Evolutionary conservation across 2,888 invertebrate species (phyloP).

Genomic region (Lithophane socia): DNA sequence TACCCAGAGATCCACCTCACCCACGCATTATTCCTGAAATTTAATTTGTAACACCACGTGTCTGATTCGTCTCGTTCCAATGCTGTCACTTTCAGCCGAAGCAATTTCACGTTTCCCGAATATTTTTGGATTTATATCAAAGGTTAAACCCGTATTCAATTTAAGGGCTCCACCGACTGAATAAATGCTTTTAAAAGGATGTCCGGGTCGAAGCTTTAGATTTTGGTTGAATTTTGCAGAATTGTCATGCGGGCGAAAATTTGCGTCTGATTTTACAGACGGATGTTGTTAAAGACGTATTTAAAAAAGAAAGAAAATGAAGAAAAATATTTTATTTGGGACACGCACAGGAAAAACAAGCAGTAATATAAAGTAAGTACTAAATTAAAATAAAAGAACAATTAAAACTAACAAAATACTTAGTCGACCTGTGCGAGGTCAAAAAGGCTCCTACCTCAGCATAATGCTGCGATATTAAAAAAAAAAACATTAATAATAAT

Average conservation of each 20-base stretch:
- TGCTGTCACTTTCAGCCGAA: constrained; percentile 71
- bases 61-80: constrained; percentile 59
- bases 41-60: constrained; percentile 63
- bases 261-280: neutral
- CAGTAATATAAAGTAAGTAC: no score
- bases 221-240: constrained; percentile 12
- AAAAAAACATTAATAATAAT: no score
- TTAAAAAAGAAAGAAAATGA: neutral
- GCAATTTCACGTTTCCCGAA: constrained; percentile 71
- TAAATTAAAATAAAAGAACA: no score
- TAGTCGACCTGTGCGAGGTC: no score
- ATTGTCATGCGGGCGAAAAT: constrained; percentile 33
- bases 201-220: constrained; percentile 34
- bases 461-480: no score
- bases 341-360: no score
- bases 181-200: constrained; percentile 53
- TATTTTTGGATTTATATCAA: constrained; percentile 65
- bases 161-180: constrained; percentile 44
- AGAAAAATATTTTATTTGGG: no score
- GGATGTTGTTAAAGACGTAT: neutral
- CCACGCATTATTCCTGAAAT: constrained; percentile 47
- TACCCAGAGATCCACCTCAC: constrained; percentile 7
- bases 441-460: no score
- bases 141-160: constrained; percentile 58
- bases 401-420: no score